These are phyloP conservation scores for Mechanitis messenoides DNA, from an alignment of 2,888 invertebrate species.

Conservation along the genomic window DNA sequence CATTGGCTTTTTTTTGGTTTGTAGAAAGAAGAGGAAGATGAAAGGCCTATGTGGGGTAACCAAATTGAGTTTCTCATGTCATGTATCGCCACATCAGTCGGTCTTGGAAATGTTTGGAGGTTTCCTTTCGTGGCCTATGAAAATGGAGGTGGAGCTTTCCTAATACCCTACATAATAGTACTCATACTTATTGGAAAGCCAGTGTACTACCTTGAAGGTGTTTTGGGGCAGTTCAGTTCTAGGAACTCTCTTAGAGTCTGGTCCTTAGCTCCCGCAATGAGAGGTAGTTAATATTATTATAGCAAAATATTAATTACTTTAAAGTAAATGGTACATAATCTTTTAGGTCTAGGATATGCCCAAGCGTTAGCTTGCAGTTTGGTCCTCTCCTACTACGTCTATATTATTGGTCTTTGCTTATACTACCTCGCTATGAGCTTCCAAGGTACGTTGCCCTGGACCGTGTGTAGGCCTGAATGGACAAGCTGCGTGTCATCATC, in stretches of 20 bases:
- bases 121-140: slow-evolving; percentile 78
- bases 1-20: no score
- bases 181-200: slow-evolving; percentile 84
- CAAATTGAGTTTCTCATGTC: slow-evolving; percentile 84
- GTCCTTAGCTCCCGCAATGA: slow-evolving; percentile 82
- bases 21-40: slow-evolving; percentile 23
- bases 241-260: slow-evolving; percentile 86
- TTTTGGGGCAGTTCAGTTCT: slow-evolving; percentile 89
- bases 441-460: slow-evolving; percentile 82
- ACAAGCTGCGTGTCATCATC: slow-evolving; percentile 62
- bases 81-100: slow-evolving; percentile 83
- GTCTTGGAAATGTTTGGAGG: slow-evolving; percentile 84
- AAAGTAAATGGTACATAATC: not conserved
- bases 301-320: no score
- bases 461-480: slow-evolving; percentile 80
- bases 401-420: slow-evolving; percentile 83
- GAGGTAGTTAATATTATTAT: slow-evolving; percentile 73
- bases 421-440: slow-evolving; percentile 86
- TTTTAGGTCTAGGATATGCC: slow-evolving; percentile 82
- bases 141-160: slow-evolving; percentile 85
- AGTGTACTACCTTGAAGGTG: slow-evolving; percentile 88
- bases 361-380: slow-evolving; percentile 79
- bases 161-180: slow-evolving; percentile 83
- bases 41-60: slow-evolving; percentile 77
- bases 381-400: slow-evolving; percentile 86